phyloP scores from a whole-genome alignment of 2,888 invertebrate genomes.

The Adelphocoris suturalis region DNA sequence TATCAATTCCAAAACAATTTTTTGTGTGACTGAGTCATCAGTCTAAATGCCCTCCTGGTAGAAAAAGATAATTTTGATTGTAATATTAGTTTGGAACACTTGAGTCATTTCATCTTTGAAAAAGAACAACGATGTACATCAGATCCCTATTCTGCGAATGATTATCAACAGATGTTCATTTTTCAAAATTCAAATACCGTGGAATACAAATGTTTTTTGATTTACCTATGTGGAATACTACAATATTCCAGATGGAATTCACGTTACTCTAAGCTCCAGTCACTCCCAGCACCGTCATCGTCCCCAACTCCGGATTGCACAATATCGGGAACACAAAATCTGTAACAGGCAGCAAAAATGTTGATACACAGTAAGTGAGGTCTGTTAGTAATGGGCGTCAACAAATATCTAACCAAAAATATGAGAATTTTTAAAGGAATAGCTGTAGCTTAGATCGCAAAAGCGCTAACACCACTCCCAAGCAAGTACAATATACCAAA shows the following conservation, averaged over 20 bases:
- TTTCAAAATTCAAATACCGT: not conserved
- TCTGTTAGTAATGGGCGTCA: no score
- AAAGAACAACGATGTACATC: not conserved
- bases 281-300: constrained; percentile 72
- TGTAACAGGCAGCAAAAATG: not conserved
- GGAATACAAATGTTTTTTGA: not conserved
- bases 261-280: constrained; percentile 72
- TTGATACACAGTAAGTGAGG: no score
- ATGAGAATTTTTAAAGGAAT: no score
- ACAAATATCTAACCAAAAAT: no score
- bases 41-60: not conserved
- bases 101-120: not conserved
- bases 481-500: no score
- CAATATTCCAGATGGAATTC: not conserved
- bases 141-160: not conserved
- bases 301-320: constrained; percentile 70
- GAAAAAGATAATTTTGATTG: not conserved
- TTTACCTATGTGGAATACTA: not conserved
- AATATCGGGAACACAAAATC: constrained; percentile 60
- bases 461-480: no score
- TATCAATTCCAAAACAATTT: no score
- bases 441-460: no score
- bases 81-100: not conserved
- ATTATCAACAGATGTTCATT: not conserved
- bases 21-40: no score